These are phyloP conservation scores for Ceraclea dissimilis DNA, from an alignment of 2,888 invertebrate genomes.

Conservation along the genomic window DNA sequence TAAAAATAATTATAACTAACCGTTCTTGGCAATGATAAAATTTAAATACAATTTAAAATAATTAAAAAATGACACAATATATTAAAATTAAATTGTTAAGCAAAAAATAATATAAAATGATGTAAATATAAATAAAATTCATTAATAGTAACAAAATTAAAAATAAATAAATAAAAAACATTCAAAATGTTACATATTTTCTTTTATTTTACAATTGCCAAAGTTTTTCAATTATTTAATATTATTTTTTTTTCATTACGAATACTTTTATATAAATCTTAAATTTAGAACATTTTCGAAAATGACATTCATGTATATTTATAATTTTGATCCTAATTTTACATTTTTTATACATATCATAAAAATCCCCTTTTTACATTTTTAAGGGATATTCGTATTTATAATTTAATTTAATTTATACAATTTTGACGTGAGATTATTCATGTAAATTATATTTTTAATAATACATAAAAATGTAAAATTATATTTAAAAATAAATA, in stretches of 20 bases:
- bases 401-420: slow-evolving; percentile 9
- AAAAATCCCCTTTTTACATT: background rate
- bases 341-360: slow-evolving; percentile 4
- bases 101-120: slow-evolving; percentile 13
- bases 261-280: slow-evolving; percentile 4
- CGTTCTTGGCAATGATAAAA: slow-evolving; percentile 43
- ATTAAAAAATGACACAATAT: slow-evolving; percentile 25
- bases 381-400: background rate
- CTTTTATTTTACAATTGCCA: background rate
- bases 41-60: background rate
- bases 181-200: background rate
- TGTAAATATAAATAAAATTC: background rate
- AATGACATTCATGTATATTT: slow-evolving; percentile 16
- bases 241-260: background rate
- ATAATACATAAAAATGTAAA: too few relatives aligned
- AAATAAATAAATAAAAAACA: slow-evolving; percentile 8
- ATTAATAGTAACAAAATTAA: slow-evolving; percentile 10
- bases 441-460: background rate
- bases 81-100: slow-evolving; percentile 17
- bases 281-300: slow-evolving; percentile 13
- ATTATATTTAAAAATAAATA: too few relatives aligned
- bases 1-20: slow-evolving; percentile 55
- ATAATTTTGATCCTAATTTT: slow-evolving; percentile 21
- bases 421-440: background rate
- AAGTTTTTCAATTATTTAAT: too few relatives aligned